Evolutionary conservation across 2,797 vertebrate genomes (phyloP).

Genomic region (Mycteria americana): DNA sequence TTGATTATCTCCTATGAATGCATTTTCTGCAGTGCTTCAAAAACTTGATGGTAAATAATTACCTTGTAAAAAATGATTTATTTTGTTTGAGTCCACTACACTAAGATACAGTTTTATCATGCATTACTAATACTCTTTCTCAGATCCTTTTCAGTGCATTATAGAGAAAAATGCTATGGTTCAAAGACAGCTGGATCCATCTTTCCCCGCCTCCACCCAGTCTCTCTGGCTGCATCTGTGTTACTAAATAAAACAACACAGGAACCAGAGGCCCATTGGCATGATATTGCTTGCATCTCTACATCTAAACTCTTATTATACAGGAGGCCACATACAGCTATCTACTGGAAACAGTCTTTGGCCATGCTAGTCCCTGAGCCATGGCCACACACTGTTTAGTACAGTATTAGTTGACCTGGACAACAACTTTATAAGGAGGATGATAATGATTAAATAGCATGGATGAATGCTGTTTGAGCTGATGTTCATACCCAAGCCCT

Average conservation of each 20-base stretch:
- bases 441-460: neutral
- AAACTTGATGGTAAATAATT: neutral
- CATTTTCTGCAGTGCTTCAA: neutral
- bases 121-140: neutral
- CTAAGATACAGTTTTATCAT: neutral
- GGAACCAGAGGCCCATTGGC: neutral
- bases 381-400: neutral
- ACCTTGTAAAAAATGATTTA: neutral
- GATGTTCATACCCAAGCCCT: neutral
- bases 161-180: neutral
- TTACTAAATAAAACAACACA: neutral
- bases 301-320: neutral
- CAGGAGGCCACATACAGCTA: neutral
- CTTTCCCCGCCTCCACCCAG: neutral
- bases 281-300: neutral
- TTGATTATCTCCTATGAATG: neutral
- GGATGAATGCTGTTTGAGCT: neutral
- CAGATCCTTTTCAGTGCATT: neutral
- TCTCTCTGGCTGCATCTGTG: neutral
- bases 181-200: neutral
- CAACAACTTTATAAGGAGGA: neutral
- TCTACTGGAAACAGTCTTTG: neutral
- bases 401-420: neutral
- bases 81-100: neutral
- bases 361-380: neutral